Base-by-base conservation (phyloP, 2,888 invertebrate species). In the Heliconius erato region DNA sequence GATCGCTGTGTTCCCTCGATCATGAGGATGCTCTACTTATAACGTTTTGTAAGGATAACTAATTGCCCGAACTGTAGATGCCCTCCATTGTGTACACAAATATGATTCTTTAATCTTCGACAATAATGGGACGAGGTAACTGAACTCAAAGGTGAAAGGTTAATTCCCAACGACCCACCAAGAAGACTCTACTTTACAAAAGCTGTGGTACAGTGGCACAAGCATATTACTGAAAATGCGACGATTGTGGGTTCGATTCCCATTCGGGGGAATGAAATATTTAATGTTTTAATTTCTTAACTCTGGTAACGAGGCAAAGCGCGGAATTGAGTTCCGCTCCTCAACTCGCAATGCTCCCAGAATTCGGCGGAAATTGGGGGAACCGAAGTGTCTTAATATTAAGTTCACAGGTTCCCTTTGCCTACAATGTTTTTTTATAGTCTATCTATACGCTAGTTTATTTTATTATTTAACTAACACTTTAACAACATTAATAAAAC, bases 81-180 rank as follows among this genome's bases (percentile, higher is more conserved):
- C 35, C 76, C 35, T 44, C 63, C 63, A 26, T 76, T 63, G 76
- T 76, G 59, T 35, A 40, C 14, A 26, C 35, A 26, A 76, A 63
- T 76, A 76, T 76, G 63, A 63, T 76, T 76, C 63, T 76, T 63
- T 63, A 76, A 76, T 63, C 76, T 63, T 76, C 35, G 6, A 76
- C 40, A 76, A 76, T 63, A 76, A 63, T 16, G 26, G 76, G 35
- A 35, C 35, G 76, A 76, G 76, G 59, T 76, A 16, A 76, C 35
- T 76, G 63, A 35, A 35, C 11, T 76, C n/a, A 35, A 76, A 76
- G 35, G 76, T 63, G 63, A 76, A 76, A 63, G 59, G 63, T 74
- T 59, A 59, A n/a, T 28, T 35, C 16, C n/a, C 19, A 59, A 32
- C 32, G 14, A n/a, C 28, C 44, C 44, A 40, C 71, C 5, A 44